Base-by-base conservation (phyloP, 1,140 invertebrate genomes). In the Potamilus streckersoni region DNA sequence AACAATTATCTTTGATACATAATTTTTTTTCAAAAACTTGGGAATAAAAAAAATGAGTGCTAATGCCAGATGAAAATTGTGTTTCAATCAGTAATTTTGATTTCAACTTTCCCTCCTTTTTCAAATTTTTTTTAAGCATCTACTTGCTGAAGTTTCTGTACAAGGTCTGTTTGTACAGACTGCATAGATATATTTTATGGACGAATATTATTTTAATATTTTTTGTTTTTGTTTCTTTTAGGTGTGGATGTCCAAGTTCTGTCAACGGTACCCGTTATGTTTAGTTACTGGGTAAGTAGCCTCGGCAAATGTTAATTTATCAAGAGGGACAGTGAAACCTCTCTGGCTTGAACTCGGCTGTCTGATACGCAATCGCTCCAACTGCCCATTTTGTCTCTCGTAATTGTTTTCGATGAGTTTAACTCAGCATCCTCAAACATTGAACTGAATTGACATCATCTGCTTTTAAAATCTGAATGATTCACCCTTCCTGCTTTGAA, bases 181-280 rank as follows among this genome's bases (percentile, higher is more conserved):
- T 27, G 20, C 3, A 3, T 15, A 23, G 49, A 16, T 23, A 38
- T 38, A 0, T 38, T 38, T 12, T 66, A 27, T 11, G 11, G 27
- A 17, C 15, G 60, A 38, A 55, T 16, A 63, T 64, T 73, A 15
- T 57, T 66, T 38, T 5, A 49, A 23, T 31, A 66, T 17, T 62
- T 27, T 67, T 38, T 64, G 38, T 64, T 5, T 66, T 78, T 69
- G 68, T 66, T 80, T 57, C 80, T 82, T 83, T 60, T 76, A 88
- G 89, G 91, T 72, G 92, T 93, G 12, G 85, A 87, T 69, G 90
- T 92, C 0, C 93, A 93, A 84, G 92, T 91, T 11, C 85, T 93
- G 59, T 93, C 93, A n/a, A 93, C 93, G 1, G 93, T 93, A 6
- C 93, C 93, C 17, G 93, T 93, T 17, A 93, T 93, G 92, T 93